Percentiles rank a stretch among this genome's conserved stretches.
Evolutionary conservation across 2,888 invertebrate genomes (phyloP).

Genomic region (Megamerina dolium): DNA sequence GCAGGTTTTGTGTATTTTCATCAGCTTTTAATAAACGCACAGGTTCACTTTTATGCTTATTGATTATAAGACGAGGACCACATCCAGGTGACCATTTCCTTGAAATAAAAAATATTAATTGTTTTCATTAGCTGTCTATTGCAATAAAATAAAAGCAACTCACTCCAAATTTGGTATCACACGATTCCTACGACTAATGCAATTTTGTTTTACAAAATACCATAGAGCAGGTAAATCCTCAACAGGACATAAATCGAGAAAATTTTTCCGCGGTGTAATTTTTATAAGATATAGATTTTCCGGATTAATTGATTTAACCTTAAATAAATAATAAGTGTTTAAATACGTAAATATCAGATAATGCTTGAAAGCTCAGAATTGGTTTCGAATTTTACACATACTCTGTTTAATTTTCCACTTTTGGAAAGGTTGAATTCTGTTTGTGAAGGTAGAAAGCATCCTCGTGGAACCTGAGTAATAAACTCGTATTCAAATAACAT

Average conservation of each 20-base stretch:
- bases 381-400: no score
- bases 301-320: conserved; percentile 49
- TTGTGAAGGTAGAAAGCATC: conserved; percentile 64
- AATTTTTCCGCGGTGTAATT: conserved; percentile 57
- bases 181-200: conserved; percentile 55
- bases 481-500: conserved; percentile 60
- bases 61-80: conserved; percentile 59
- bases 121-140: conserved; percentile 19
- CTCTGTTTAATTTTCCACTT: conserved; percentile 33
- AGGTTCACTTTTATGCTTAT: conserved; percentile 16
- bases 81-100: conserved; percentile 70
- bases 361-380: not conserved
- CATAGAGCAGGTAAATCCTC: conserved; percentile 59
- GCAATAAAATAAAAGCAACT: conserved; percentile 24
- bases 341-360: not conserved
- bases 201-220: conserved; percentile 64
- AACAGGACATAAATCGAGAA: conserved; percentile 51
- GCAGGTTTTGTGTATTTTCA: conserved; percentile 27
- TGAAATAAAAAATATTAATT: no score
- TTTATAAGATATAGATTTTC: conserved; percentile 59
- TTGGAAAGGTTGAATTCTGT: conserved; percentile 31
- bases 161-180: conserved; percentile 71
- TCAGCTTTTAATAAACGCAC: conserved; percentile 22
- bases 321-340: conserved; percentile 6
- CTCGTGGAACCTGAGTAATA: conserved; percentile 57